Base-by-base conservation (phyloP, 2,888 invertebrate genomes). In the Platynereis dumerilii region DNA sequence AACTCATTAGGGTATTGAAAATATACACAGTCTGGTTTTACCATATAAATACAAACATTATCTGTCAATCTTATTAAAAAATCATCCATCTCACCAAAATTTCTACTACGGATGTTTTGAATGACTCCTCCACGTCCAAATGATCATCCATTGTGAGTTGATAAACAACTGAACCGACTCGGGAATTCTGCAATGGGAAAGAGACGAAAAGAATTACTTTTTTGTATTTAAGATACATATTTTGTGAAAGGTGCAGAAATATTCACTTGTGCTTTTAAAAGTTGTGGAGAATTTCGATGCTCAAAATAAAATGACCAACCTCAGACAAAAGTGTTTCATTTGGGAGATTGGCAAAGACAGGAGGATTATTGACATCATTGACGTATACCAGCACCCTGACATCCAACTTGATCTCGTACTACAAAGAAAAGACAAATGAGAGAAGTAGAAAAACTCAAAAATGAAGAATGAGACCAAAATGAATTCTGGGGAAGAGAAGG, bases 281-380 rank as follows among this genome's bases (percentile, higher is more conserved):
- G n/a, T n/a, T n/a, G n/a, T n/a, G n/a, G n/a, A n/a, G n/a, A n/a
- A n/a, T n/a, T n/a, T n/a, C n/a, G n/a, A n/a, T n/a, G n/a, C n/a
- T n/a, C n/a, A n/a, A n/a, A n/a, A n/a, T n/a, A n/a, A n/a, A n/a
- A n/a, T 34, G 12, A 34, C 56, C 63, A 60, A 71, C 72, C 70
- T 72, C 72, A 0, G 53, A 44, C 0, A 71, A 48, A 20, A 57
- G 34, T 2, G 66, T 54, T 15, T 58, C 52, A 20, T 53, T 55
- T 2, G 71, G 71, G n/a, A 72, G 65, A 45, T 71, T 72, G 15
- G 56, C 39, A 48, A 72, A 72, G 12, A 60, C 48, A 20, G 72
- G 71, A 2, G 71, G 70, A 27, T 72, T 69, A 58, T 71, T 72
- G 1, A 66, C 55, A 45, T 72, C 72, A 0, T 29, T 39, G 0